Evolutionary conservation across 2,797 vertebrate genomes (phyloP).

Genomic region (Hybognathus amarus): DNA sequence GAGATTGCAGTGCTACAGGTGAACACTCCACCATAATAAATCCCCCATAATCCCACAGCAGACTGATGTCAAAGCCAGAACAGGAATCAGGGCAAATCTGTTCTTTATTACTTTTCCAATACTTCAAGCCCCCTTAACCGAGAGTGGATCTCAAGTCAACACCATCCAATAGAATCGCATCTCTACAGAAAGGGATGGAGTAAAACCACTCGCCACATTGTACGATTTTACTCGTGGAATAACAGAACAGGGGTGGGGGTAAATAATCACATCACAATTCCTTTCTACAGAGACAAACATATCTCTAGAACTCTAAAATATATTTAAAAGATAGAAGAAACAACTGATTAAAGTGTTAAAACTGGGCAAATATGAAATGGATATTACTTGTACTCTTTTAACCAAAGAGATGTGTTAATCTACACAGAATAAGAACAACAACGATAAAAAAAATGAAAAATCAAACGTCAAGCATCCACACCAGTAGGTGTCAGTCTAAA

Average conservation of each 20-base stretch:
- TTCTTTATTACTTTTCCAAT: slow-evolving; percentile 55
- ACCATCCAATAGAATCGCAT: slow-evolving; percentile 46
- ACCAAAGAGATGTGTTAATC: no score
- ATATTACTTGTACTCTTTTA: no score
- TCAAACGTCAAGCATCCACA: background rate
- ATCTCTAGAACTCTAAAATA: background rate
- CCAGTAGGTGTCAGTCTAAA: slow-evolving; percentile 11
- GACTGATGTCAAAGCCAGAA: slow-evolving; percentile 50
- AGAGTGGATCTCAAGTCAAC: slow-evolving; percentile 60
- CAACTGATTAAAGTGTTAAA: background rate
- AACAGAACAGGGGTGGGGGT: background rate
- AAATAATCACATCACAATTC: background rate
- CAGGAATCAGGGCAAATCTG: slow-evolving; percentile 55
- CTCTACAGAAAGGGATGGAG: slow-evolving; percentile 31
- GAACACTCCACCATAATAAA: slow-evolving; percentile 46
- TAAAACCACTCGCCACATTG: slow-evolving; percentile 26
- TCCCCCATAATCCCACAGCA: slow-evolving; percentile 52
- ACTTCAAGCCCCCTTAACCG: slow-evolving; percentile 46
- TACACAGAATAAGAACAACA: background rate
- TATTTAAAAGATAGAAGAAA: background rate
- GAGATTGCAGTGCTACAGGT: slow-evolving; percentile 48
- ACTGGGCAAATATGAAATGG: background rate
- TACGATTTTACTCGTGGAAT: background rate
- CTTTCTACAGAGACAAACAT: background rate
- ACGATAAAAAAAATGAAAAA: background rate